Conservation (phyloP, 1,140 invertebrate species). For the Camponotus vicinus region DNA sequence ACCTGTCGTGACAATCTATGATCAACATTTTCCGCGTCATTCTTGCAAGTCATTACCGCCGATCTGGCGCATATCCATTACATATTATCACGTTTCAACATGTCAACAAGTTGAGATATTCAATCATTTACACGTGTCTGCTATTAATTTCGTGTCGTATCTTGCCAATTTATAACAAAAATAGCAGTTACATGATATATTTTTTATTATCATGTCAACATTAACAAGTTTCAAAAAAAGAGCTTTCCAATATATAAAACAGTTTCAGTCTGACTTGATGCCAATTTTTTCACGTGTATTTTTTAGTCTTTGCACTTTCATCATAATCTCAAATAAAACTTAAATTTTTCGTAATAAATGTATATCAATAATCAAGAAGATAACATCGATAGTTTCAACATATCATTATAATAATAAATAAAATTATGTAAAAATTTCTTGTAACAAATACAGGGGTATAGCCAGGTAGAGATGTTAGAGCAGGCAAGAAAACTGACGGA, state of each 20-base stretch:
- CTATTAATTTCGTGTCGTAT: neutral
- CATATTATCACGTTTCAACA: neutral
- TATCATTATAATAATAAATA: neutral
- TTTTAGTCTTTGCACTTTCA: neutral
- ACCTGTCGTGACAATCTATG: neutral
- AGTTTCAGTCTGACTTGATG: neutral
- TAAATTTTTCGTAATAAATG: neutral
- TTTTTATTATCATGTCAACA: neutral
- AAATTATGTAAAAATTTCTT: neutral
- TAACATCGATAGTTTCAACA: neutral
- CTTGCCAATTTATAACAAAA: neutral
- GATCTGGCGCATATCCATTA: neutral
- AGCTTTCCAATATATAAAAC: neutral
- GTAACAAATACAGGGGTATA: too few species aligned
- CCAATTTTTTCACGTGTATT: neutral
- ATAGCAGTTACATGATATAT: neutral
- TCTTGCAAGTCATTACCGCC: too few species aligned
- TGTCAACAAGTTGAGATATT: constrained; percentile 13
- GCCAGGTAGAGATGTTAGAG: too few species aligned
- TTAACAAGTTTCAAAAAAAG: neutral
- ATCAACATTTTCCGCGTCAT: neutral
- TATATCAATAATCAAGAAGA: constrained; percentile 1
- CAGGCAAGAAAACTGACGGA: too few species aligned
- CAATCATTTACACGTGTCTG: neutral
- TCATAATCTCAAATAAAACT: neutral